Evolutionary conservation across 2,113 vertebrate species (phyloP).

Genomic region (Sus scrofa): T2T-Sscrofa CM000820.6:58104501-58105000

Average conservation of each 20-base stretch:
- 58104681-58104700: neutral
- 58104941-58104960: neutral
- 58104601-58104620: slow-evolving; percentile 73
- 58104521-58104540: slow-evolving; percentile 67
- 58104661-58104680: neutral
- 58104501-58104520: slow-evolving; percentile 80
- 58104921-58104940: neutral
- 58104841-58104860: neutral
- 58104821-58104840: neutral
- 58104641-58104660: neutral
- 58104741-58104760: neutral
- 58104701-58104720: neutral
- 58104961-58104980: neutral
- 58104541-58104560: slow-evolving; percentile 82
- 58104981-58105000: neutral
- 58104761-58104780: neutral
- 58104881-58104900: neutral
- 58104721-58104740: neutral
- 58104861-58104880: neutral
- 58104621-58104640: neutral
- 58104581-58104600: slow-evolving; percentile 50
- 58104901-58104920: neutral
- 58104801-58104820: neutral
- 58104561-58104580: slow-evolving; percentile 74
- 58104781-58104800: neutral